Evolutionary conservation across 1,140 invertebrate species (phyloP).

Genomic region (Vanessa tameamea): DNA sequence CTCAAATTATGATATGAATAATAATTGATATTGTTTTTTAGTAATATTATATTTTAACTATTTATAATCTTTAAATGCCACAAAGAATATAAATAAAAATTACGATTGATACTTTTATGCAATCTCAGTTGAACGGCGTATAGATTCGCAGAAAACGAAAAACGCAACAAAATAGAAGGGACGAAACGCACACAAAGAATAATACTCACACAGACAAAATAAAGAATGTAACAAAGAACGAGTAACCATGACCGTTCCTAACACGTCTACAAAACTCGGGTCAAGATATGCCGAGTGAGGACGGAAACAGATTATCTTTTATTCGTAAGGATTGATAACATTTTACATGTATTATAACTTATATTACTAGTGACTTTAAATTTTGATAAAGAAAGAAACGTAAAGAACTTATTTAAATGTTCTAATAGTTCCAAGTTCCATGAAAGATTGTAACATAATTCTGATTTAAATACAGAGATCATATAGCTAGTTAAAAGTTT

Average conservation of each 20-base stretch:
- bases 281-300: not conserved
- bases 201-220: conserved; percentile 13
- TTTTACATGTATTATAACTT: not conserved
- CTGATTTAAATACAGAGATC: conserved; percentile 9
- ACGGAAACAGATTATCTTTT: not conserved
- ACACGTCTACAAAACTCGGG: conserved; percentile 44
- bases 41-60: too few species aligned
- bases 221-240: conserved; percentile 47
- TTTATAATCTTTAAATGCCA: too few species aligned
- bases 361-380: too few species aligned
- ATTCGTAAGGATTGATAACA: not conserved
- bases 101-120: too few species aligned
- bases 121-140: not conserved
- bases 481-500: conserved; percentile 11
- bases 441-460: conserved; percentile 41
- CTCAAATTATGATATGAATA: too few species aligned
- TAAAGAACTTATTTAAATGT: not conserved
- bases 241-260: conserved; percentile 60
- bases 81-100: too few species aligned
- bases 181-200: conserved; percentile 7
- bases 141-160: not conserved
- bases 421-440: conserved; percentile 58
- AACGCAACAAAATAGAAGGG: conserved; percentile 1
- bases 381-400: not conserved
- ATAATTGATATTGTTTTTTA: too few species aligned